Conservation (phyloP, 2,113 vertebrate genomes). For the Cyprinodon tularosa region DNA sequence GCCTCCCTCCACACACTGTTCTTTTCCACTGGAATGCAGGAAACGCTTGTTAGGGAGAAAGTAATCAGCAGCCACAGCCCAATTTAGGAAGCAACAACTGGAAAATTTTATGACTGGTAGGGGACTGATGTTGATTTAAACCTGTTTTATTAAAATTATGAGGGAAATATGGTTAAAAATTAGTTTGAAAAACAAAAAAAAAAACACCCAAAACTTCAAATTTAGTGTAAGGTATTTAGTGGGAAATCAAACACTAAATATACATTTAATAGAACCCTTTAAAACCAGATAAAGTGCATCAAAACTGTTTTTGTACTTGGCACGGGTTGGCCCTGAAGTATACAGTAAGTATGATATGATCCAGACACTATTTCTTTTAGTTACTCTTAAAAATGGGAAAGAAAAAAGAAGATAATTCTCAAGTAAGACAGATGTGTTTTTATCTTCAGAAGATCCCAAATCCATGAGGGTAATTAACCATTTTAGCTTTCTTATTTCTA, state of each 20-base stretch:
- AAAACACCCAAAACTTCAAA: too few species aligned
- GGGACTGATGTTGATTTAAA: not conserved
- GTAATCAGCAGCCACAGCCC: not conserved
- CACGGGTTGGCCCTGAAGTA: not conserved
- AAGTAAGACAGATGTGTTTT: too few species aligned
- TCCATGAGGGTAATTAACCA: too few species aligned
- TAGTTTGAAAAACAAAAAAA: too few species aligned
- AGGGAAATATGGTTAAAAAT: not conserved
- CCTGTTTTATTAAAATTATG: not conserved
- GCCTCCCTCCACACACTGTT: conserved; percentile 2
- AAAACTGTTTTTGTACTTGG: not conserved
- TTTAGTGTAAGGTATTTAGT: too few species aligned
- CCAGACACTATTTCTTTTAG: not conserved
- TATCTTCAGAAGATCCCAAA: too few species aligned
- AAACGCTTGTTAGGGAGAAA: not conserved
- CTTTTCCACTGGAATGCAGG: not conserved
- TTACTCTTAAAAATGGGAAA: not conserved
- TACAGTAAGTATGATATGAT: not conserved
- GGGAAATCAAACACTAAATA: too few species aligned
- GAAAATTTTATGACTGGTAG: not conserved
- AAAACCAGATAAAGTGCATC: not conserved
- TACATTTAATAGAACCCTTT: too few species aligned
- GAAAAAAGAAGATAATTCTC: not conserved
- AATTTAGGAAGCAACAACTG: not conserved
- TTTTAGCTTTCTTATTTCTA: too few species aligned